These are phyloP conservation scores for Morpho deidamia DNA, from an alignment of 2,888 invertebrate genomes.

Conservation along the genomic window DNA sequence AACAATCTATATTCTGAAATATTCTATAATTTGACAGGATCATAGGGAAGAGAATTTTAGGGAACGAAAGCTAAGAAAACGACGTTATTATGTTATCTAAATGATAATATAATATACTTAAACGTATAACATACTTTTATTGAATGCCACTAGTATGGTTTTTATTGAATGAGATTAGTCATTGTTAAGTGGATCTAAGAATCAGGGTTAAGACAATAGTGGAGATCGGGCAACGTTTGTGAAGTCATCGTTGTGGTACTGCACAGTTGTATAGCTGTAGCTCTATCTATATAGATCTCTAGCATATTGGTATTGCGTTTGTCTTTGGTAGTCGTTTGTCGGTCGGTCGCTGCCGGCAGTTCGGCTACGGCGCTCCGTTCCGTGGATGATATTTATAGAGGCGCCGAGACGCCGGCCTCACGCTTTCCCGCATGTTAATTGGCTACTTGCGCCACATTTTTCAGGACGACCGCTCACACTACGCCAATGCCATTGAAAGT, in stretches of 20 bases:
- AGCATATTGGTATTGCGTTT: not conserved
- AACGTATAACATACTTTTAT: too few species aligned
- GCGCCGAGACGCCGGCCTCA: conserved; percentile 68
- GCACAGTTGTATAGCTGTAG: too few species aligned
- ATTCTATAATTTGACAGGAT: too few species aligned
- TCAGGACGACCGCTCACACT: conserved; percentile 60
- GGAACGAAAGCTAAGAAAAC: too few species aligned
- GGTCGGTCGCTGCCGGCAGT: conserved; percentile 45
- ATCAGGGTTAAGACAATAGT: not conserved
- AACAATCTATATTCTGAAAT: too few species aligned
- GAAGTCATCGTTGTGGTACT: conserved; percentile 32
- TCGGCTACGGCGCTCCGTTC: conserved; percentile 39
- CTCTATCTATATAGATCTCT: too few species aligned
- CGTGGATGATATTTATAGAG: conserved; percentile 65
- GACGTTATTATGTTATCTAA: too few species aligned
- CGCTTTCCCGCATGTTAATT: conserved; percentile 69
- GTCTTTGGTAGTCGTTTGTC: conserved; percentile 16
- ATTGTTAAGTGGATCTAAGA: not conserved
- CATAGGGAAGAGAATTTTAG: too few species aligned
- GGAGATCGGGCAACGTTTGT: conserved; percentile 25
- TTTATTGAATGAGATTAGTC: not conserved
- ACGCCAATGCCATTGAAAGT: conserved; percentile 60
- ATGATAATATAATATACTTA: too few species aligned
- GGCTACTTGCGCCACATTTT: conserved; percentile 71
- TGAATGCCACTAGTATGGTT: too few species aligned